phyloP scores from a whole-genome alignment of 2,797 vertebrate species.

The Tokudaia muenninki region DNA sequence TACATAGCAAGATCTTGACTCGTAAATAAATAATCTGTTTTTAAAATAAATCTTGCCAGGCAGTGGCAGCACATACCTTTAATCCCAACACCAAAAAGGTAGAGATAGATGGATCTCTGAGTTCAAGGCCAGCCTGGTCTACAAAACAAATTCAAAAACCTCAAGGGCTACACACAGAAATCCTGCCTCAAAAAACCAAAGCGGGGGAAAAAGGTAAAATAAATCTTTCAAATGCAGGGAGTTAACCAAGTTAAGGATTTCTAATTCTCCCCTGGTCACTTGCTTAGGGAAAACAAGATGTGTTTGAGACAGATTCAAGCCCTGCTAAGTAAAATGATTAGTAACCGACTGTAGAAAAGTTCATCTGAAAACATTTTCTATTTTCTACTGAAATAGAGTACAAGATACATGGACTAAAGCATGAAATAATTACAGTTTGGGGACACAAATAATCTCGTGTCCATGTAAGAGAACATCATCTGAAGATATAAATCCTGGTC shows the following conservation, averaged over 20 bases:
- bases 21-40: not conserved
- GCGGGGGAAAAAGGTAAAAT: not conserved
- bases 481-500: slow-evolving; percentile 15
- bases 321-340: slow-evolving; percentile 37
- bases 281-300: not conserved
- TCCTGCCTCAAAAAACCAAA: not conserved
- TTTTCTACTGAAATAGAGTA: not conserved
- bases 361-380: not conserved
- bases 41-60: not conserved
- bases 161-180: not conserved
- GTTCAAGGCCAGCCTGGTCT: not conserved
- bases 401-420: not conserved
- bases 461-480: not conserved
- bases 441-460: not conserved
- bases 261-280: not conserved
- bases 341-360: not conserved
- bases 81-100: not conserved
- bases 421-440: not conserved
- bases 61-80: not conserved
- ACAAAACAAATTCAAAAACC: not conserved
- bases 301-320: not conserved
- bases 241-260: slow-evolving; percentile 36
- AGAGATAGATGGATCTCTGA: not conserved
- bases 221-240: slow-evolving; percentile 37
- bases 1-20: not conserved